Evolutionary conservation across 2,113 vertebrate genomes (phyloP).

Genomic region (Eulacestoma nigropectus): DNA sequence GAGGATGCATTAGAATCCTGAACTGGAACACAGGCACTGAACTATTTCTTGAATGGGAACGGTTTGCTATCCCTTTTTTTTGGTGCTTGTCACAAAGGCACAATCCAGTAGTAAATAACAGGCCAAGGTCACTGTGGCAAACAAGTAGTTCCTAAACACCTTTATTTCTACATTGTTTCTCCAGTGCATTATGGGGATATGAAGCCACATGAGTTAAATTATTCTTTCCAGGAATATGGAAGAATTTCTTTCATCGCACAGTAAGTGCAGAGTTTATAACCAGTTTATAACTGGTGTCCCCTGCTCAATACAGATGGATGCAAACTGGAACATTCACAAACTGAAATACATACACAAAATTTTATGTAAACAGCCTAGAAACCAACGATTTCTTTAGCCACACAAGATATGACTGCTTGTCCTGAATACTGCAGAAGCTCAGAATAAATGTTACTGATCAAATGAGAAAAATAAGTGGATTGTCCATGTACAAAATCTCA

Average conservation of each 20-base stretch:
- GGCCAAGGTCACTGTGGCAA: neutral
- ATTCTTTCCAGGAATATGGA: neutral
- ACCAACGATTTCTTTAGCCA: neutral
- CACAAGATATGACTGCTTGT: neutral
- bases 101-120: neutral
- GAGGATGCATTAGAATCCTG: neutral
- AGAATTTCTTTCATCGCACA: neutral
- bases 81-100: neutral
- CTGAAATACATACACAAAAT: neutral
- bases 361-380: neutral
- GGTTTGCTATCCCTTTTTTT: neutral
- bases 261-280: no score
- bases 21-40: neutral
- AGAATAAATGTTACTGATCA: neutral
- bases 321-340: neutral
- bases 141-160: neutral
- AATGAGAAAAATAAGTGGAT: neutral
- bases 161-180: neutral
- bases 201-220: neutral
- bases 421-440: neutral
- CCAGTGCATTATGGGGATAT: neutral
- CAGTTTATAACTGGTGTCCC: neutral
- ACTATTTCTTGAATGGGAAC: neutral
- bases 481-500: neutral
- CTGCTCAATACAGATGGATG: neutral